These are phyloP conservation scores for Diogma glabrata DNA, from an alignment of 2,888 invertebrate species.

Conservation along the genomic window DNA sequence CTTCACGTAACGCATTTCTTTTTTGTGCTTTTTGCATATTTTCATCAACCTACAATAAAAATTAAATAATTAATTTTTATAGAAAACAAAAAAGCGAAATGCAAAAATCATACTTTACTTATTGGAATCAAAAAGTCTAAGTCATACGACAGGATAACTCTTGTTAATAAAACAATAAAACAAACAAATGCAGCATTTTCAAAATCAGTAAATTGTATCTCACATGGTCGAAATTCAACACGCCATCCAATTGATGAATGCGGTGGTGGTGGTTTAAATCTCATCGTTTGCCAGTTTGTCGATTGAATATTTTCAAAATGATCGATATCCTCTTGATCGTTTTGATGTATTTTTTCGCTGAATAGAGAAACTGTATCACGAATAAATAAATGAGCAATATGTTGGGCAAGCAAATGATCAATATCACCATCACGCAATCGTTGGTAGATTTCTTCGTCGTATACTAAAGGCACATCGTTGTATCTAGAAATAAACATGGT, in stretches of 20 bases:
- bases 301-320: constrained; percentile 99
- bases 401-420: constrained; percentile 85
- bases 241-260: constrained; percentile 97
- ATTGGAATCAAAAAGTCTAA: constrained; percentile 95
- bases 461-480: constrained; percentile 86
- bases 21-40: constrained; percentile 95
- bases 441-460: constrained; percentile 72
- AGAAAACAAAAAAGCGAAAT: no score
- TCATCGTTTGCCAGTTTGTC: constrained; percentile 99
- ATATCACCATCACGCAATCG: constrained; percentile 78
- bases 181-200: constrained; percentile 99
- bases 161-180: constrained; percentile 91
- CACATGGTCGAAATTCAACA: constrained; percentile 98
- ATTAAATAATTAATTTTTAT: no score
- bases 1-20: constrained; percentile 68
- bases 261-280: constrained; percentile 96
- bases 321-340: constrained; percentile 88
- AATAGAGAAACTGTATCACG: constrained; percentile 92
- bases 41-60: constrained; percentile 76
- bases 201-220: constrained; percentile 96
- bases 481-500: constrained; percentile 49
- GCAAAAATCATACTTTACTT: constrained; percentile 88
- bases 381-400: constrained; percentile 96
- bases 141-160: constrained; percentile 93
- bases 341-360: constrained; percentile 87